Evolutionary conservation across 2,888 invertebrate species (phyloP), one percentile per base, ranked within the genome.

Genomic region (Ennomos quercinarius): DNA sequence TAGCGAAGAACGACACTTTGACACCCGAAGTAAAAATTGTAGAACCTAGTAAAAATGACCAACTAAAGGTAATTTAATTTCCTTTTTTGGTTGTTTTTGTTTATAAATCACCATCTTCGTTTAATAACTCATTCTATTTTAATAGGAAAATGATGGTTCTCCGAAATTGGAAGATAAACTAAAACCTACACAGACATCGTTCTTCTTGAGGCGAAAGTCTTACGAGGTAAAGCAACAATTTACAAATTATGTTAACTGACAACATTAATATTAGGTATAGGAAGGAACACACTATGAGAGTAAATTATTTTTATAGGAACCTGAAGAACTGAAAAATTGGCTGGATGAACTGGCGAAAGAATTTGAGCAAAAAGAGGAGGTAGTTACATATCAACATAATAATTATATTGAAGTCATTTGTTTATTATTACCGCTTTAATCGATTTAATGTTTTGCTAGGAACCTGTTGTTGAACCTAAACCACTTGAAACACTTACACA

Each of bases 201-300:
- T 77, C 63, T 79, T 75, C 64, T 74, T 80, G 66, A 77, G 81
- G 70, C 80, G 79, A 64, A 82, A 80, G 61, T 71, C 72, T 12
- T 68, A 69, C 40, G 82, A 83, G 82, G 83, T 84, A 80, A 73
- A 62, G 36, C 27, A 27, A 27, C 27, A 27, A 17, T 27, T 27
- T 27, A 27, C 27, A 27, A 27, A 5, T 6, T 27, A 27, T 27
- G 5, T 2, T 27, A 4, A 27, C 27, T 27, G 27, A 6, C 27
- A 27, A 27, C 0, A 27, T 27, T 27, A 6, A 27, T 27, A 27
- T 27, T 6, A 27, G 5, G 27, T 27, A 27, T 27, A 27, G 27
- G 27, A 27, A 27, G 27, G 27, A 27, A 27, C 5, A 27, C 5
- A 27, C 27, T 27, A 27, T 40, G 34, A 34, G 10, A 42, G 12